Percentiles rank a stretch among this genome's conserved stretches.
These are phyloP conservation scores for Tinamus major DNA, from an alignment of 2,797 vertebrate genomes.

Conservation along the genomic window DNA sequence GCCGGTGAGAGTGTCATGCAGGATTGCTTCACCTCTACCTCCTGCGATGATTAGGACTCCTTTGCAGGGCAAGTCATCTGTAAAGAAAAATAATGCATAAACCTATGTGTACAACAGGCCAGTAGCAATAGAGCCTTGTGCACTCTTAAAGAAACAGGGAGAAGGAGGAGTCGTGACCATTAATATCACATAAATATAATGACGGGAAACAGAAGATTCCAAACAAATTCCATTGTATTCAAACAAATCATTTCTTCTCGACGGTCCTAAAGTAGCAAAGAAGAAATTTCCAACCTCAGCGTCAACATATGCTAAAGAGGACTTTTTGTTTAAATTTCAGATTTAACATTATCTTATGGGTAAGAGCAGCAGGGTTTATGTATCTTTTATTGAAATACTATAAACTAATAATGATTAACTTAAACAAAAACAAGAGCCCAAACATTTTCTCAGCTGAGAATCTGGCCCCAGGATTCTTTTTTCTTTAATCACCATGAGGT, in stretches of 20 bases:
- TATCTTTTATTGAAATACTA: neutral
- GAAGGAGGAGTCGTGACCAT: neutral
- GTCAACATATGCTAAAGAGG: neutral
- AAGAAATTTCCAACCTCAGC: neutral
- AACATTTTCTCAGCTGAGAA: neutral
- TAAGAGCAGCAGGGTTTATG: neutral
- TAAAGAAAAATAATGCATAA: neutral
- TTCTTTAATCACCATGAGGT: neutral
- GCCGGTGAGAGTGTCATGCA: neutral
- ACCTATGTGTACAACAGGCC: neutral
- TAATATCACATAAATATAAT: fast-evolving
- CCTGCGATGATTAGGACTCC: neutral
- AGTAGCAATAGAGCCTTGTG: neutral
- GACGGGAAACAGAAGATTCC: neutral
- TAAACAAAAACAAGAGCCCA: neutral
- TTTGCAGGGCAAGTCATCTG: neutral
- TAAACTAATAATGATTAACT: neutral
- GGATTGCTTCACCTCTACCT: neutral
- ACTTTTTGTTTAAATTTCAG: neutral
- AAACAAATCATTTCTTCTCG: neutral
- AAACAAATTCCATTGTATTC: neutral
- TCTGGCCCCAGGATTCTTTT: neutral
- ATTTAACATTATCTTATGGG: neutral
- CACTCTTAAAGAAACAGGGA: neutral
- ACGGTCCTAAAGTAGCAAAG: neutral